Conservation (phyloP, 2,797 vertebrate genomes). For the Pangasius larnaudii region DNA sequence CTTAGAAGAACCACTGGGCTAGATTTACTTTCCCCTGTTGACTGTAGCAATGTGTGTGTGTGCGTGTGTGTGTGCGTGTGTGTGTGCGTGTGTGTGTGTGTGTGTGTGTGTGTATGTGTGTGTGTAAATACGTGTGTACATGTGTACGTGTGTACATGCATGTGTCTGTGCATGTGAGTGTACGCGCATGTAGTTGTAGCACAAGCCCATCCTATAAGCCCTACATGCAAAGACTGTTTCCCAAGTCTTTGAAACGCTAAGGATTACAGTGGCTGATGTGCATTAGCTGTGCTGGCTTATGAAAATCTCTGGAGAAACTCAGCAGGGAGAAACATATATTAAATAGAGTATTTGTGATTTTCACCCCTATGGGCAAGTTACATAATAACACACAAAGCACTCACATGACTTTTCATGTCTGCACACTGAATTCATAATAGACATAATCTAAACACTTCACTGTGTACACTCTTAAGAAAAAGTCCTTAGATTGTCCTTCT, state of each 20-base stretch:
- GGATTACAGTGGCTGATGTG: constrained; percentile 59
- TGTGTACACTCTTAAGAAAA: background rate
- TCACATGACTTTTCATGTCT: background rate
- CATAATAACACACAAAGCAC: background rate
- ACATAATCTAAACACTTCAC: background rate
- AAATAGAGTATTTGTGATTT: background rate
- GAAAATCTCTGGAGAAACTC: background rate
- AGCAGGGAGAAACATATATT: background rate
- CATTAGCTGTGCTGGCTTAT: background rate
- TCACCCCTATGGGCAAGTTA: background rate
- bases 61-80: background rate
- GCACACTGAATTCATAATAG: background rate
- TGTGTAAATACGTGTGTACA: background rate
- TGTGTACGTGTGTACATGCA: background rate
- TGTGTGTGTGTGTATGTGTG: background rate
- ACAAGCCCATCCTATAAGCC: background rate
- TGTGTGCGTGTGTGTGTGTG: background rate
- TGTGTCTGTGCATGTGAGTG: background rate
- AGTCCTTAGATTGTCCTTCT: background rate
- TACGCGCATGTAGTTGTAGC: background rate
- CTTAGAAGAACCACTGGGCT: background rate
- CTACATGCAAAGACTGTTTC: constrained; percentile 34
- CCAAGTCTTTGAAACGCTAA: constrained; percentile 69
- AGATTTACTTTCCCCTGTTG: background rate
- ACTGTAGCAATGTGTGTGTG: background rate